These are phyloP conservation scores for Rafetus swinhoei DNA, from an alignment of 2,113 vertebrate species.

Conservation along the genomic window DNA sequence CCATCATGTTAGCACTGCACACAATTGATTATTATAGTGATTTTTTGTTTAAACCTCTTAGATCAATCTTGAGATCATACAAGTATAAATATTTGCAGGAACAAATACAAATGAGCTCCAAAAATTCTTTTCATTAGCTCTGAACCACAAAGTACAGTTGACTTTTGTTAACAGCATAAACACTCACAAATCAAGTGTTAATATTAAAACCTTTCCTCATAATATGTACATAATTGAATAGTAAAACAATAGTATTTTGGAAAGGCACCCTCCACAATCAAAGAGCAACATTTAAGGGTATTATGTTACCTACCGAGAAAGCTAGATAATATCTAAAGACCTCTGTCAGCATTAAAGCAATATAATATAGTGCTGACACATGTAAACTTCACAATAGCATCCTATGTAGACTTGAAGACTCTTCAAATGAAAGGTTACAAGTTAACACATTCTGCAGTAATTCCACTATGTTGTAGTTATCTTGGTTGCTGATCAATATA, in stretches of 20 bases:
- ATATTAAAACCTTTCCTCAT: conserved; percentile 33
- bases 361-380: background rate
- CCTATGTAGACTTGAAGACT: background rate
- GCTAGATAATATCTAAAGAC: background rate
- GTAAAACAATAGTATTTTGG: background rate
- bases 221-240: conserved; percentile 8
- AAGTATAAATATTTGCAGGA: conserved; percentile 12
- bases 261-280: background rate
- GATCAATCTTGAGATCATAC: background rate
- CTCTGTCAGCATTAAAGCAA: background rate
- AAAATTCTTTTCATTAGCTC: conserved; percentile 8
- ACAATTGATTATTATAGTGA: conserved; percentile 25
- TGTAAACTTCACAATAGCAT: background rate
- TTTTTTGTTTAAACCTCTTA: conserved; percentile 42
- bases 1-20: background rate
- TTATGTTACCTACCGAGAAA: conserved; percentile 14
- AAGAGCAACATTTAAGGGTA: background rate
- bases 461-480: background rate
- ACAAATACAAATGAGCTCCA: background rate
- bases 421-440: background rate
- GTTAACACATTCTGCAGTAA: background rate
- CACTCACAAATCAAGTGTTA: background rate
- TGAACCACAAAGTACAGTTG: fast-evolving
- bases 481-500: background rate
- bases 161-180: background rate